Conservation (phyloP, 2,113 vertebrate species). For the Prionailurus viverrinus region DNA sequence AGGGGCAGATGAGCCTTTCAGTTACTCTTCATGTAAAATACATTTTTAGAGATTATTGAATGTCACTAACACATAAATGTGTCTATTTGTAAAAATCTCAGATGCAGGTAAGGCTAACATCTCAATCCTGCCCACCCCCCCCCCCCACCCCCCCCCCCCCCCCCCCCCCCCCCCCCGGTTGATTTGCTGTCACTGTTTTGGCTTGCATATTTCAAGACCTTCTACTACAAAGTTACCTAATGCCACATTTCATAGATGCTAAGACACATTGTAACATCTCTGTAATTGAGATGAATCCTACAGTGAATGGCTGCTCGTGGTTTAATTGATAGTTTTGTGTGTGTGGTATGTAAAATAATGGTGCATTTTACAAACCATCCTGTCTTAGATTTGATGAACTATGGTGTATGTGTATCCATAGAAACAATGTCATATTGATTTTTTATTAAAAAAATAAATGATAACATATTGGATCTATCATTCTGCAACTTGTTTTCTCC, state of each 20-base stretch:
- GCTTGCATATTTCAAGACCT: neutral
- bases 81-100: neutral
- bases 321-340: neutral
- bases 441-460: conserved; percentile 75
- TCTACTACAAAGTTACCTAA: neutral
- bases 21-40: neutral
- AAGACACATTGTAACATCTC: neutral
- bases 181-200: neutral
- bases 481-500: neutral
- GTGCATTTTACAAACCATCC: neutral
- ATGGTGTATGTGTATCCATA: conserved; percentile 44
- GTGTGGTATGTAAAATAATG: neutral
- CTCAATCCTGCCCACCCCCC: too few species aligned
- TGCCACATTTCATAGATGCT: neutral
- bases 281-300: neutral
- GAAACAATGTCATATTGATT: conserved; percentile 72
- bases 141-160: neutral
- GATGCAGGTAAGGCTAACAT: neutral
- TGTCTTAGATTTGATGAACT: neutral
- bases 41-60: neutral
- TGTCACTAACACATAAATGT: neutral
- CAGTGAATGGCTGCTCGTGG: neutral
- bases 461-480: conserved; percentile 29
- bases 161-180: neutral
- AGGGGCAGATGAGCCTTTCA: neutral